Evolutionary conservation across 2,888 invertebrate genomes (phyloP).

Genomic region (Stenolophus ochropezus): DNA sequence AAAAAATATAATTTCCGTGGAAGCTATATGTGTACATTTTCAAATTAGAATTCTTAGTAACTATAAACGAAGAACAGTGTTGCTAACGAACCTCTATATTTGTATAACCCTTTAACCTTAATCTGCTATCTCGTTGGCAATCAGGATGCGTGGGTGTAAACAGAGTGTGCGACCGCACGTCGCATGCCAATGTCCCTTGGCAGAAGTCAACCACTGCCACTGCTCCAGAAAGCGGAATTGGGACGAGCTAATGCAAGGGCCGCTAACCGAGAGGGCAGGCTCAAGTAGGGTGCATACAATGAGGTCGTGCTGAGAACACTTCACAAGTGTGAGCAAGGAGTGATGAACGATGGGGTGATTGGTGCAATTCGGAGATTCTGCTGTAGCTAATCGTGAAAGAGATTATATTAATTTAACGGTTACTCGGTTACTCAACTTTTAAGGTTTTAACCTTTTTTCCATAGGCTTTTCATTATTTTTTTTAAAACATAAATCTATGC

Average conservation of each 20-base stretch:
- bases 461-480: too few relatives aligned
- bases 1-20: too few relatives aligned
- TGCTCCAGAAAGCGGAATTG: background rate
- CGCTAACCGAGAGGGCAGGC: background rate
- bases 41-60: too few relatives aligned
- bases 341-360: too few relatives aligned
- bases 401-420: too few relatives aligned
- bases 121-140: background rate
- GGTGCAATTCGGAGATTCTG: too few relatives aligned
- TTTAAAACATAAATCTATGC: too few relatives aligned
- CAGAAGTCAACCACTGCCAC: background rate
- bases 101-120: background rate
- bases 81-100: background rate
- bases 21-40: too few relatives aligned
- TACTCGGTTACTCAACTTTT: too few relatives aligned
- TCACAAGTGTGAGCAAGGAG: background rate
- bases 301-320: conserved; percentile 9
- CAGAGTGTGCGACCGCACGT: conserved; percentile 8
- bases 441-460: too few relatives aligned
- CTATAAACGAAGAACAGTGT: background rate
- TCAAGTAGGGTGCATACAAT: conserved; percentile 20
- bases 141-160: background rate
- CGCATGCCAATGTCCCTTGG: conserved; percentile 17
- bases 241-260: conserved; percentile 6
- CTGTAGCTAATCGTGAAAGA: too few relatives aligned